phyloP scores from a whole-genome alignment of 2,113 vertebrate species.

The Seriola rivoliana region DNA sequence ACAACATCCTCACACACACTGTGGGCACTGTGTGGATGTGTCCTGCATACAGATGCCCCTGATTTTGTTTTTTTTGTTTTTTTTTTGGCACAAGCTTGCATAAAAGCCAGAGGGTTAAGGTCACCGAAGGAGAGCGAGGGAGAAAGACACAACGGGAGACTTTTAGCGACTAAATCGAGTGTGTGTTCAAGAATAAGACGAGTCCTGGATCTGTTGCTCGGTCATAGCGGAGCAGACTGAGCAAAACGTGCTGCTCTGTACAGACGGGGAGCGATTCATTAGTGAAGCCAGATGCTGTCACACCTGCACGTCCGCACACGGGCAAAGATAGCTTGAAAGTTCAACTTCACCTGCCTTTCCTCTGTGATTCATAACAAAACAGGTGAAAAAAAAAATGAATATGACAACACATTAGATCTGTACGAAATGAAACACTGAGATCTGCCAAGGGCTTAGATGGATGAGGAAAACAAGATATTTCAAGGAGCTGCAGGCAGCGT shows the following conservation, averaged over 20 bases:
- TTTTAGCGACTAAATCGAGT: slow-evolving; percentile 13
- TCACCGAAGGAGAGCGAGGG: slow-evolving; percentile 35
- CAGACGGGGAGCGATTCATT: slow-evolving; percentile 6
- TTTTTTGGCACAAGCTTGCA: slow-evolving; percentile 45
- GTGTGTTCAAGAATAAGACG: not conserved
- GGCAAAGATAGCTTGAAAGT: too few relatives aligned
- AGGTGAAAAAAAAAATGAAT: not conserved
- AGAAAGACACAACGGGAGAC: slow-evolving; percentile 15
- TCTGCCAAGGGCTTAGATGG: not conserved
- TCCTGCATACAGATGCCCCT: slow-evolving; percentile 68
- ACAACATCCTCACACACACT: slow-evolving; percentile 40
- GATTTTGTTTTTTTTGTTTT: slow-evolving; percentile 28
- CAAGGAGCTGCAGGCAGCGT: not conserved
- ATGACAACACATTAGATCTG: not conserved
- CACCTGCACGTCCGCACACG: too few relatives aligned
- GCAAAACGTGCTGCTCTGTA: not conserved
- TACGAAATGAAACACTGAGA: not conserved
- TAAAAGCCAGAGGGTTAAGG: slow-evolving; percentile 61
- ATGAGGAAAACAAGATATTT: slow-evolving; percentile 17
- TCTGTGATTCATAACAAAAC: not conserved
- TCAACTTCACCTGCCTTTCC: not conserved
- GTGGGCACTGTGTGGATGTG: slow-evolving; percentile 62
- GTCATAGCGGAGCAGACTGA: not conserved
- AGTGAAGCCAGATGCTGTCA: not conserved
- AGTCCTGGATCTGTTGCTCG: not conserved